Conservation (phyloP, 53 echinoderm and acorn worm genomes). For the Stichopus horrens region DNA sequence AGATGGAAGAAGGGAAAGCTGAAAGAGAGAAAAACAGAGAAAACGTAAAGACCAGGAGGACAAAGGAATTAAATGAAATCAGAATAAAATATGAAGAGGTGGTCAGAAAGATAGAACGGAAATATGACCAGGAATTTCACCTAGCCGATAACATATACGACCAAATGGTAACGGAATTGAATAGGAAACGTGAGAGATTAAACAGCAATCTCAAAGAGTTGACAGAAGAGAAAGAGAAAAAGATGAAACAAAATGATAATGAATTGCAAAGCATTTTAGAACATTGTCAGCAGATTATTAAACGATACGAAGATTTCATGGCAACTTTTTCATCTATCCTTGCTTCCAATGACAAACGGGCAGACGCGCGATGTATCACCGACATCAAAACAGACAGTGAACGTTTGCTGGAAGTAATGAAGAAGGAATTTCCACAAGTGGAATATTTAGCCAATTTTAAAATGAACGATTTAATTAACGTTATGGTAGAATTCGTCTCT, state of each 20-base stretch:
- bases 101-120: no score
- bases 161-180: background rate
- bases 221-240: background rate
- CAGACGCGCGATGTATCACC: background rate
- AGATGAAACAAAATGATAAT: background rate
- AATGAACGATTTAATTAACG: background rate
- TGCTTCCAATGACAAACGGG: conserved; percentile 1
- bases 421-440: background rate
- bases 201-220: background rate
- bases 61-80: no score
- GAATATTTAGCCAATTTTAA: background rate
- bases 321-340: background rate
- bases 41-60: no score
- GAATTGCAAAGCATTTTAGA: background rate
- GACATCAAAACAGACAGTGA: background rate
- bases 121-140: no score
- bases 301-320: background rate
- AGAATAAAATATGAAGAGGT: no score
- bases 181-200: background rate
- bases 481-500: background rate
- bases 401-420: background rate
- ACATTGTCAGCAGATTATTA: background rate
- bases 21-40: no score
- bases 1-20: no score
- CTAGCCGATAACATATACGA: no score